A percentile compares a stretch with the other conserved stretches of the same genome.
Evolutionary conservation across 2,888 invertebrate genomes (phyloP).

Genomic region (Heteromyza rotundicornis): DNA sequence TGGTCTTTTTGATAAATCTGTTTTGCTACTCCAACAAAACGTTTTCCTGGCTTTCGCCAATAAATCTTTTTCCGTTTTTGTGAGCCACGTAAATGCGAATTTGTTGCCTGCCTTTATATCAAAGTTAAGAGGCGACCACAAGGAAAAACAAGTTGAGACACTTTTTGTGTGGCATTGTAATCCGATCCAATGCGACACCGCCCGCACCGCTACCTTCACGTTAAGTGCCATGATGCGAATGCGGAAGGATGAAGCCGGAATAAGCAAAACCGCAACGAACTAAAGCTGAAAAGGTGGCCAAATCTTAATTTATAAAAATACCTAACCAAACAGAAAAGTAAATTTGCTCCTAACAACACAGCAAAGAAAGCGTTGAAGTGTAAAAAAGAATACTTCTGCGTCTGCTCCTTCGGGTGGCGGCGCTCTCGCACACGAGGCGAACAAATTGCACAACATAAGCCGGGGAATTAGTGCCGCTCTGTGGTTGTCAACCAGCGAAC

Average conservation of each 20-base stretch:
- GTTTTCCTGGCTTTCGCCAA: conserved; percentile 12
- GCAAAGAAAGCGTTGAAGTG: background rate
- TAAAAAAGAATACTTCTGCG: too few relatives aligned
- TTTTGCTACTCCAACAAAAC: conserved; percentile 7
- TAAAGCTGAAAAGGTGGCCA: conserved; percentile 8
- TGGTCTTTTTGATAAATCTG: conserved; percentile 41
- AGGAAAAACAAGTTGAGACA: conserved; percentile 9
- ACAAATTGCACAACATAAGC: conserved; percentile 17
- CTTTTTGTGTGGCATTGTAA: conserved; percentile 8
- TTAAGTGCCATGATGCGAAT: too few relatives aligned
- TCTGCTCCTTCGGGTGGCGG: background rate
- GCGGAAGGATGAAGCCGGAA: too few relatives aligned
- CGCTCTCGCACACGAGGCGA: background rate
- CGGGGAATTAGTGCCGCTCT: conserved; percentile 12
- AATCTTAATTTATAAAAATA: conserved; percentile 14
- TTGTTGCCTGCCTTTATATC: conserved; percentile 1
- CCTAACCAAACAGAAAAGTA: too few relatives aligned
- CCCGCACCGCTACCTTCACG: background rate
- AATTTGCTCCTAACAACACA: too few relatives aligned
- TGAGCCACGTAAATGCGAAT: background rate
- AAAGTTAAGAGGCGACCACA: conserved; percentile 10
- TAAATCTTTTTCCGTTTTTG: conserved; percentile 12
- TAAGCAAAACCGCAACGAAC: background rate
- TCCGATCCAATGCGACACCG: too few relatives aligned
- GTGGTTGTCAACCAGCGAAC: background rate